A percentile compares a stretch with the other conserved stretches of the same genome.
phyloP scores from a whole-genome alignment of 2,113 vertebrate genomes.

The Columbina picui region DNA sequence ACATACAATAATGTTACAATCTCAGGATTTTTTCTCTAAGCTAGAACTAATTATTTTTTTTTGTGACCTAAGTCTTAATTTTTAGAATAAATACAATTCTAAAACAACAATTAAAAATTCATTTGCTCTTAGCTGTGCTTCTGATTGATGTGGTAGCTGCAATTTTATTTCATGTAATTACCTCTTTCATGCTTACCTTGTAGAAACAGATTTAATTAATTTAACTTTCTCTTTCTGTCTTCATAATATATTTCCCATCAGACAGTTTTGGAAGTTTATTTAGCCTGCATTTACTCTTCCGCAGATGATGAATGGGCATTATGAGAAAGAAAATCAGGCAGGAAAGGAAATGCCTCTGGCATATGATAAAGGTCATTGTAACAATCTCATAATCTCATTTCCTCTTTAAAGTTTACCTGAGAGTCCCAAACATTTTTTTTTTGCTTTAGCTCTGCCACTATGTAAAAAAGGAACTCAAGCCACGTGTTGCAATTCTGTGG shows the following conservation, averaged over 20 bases:
- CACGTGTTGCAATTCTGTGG: slow-evolving; percentile 64
- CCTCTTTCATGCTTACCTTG: neutral
- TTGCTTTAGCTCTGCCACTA: neutral
- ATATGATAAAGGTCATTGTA: slow-evolving; percentile 39
- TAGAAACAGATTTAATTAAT: neutral
- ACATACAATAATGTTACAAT: neutral
- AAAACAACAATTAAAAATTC: neutral
- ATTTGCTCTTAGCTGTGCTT: neutral
- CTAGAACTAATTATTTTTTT: neutral
- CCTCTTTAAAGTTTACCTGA: slow-evolving; percentile 68
- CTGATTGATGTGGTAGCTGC: neutral
- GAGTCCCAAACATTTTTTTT: slow-evolving; percentile 46
- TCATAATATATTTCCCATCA: neutral
- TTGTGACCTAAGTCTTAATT: neutral
- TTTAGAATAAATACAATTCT: neutral
- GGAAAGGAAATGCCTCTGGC: slow-evolving; percentile 48
- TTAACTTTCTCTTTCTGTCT: slow-evolving; percentile 51
- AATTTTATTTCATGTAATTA: neutral
- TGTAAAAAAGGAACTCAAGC: slow-evolving; percentile 30
- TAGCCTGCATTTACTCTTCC: neutral
- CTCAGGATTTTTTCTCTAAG: neutral
- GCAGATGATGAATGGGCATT: neutral
- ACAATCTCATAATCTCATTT: slow-evolving; percentile 56
- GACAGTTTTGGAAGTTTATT: neutral
- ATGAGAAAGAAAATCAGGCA: neutral